Percentiles rank a stretch among this genome's conserved stretches.
Conservation (phyloP, 2,113 vertebrate species). For the Trichomycterus rosablanca region DNA sequence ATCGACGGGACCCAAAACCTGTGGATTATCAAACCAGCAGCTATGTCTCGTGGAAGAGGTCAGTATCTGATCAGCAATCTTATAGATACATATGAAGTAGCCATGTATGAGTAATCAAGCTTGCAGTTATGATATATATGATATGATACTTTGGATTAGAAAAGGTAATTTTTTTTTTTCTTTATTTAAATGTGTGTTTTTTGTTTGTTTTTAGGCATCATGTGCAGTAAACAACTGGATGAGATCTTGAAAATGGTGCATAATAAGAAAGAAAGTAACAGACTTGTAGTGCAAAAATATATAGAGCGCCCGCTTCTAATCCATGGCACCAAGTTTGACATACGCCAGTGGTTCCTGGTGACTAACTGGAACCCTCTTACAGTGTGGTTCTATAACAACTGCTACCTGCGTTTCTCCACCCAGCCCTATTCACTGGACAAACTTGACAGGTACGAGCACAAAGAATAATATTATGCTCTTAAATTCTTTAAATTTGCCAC, state of each 20-base stretch:
- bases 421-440: conserved; percentile 76
- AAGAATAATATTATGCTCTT: not conserved
- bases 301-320: conserved; percentile 81
- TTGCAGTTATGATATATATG: no score
- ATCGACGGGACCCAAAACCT: conserved; percentile 82
- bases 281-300: conserved; percentile 92
- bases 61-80: conserved; percentile 24
- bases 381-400: conserved; percentile 83
- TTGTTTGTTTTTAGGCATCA: conserved; percentile 67
- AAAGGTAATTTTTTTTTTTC: no score
- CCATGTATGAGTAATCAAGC: no score
- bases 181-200: no score
- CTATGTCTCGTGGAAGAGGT: conserved; percentile 86
- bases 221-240: conserved; percentile 76
- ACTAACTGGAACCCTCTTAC: conserved; percentile 92
- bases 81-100: no score
- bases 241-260: conserved; percentile 75
- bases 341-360: conserved; percentile 91
- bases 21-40: conserved; percentile 91
- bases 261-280: conserved; percentile 62
- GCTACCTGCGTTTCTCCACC: conserved; percentile 89
- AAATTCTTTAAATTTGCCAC: not conserved
- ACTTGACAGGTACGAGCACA: conserved; percentile 78
- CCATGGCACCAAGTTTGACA: conserved; percentile 84
- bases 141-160: no score